Base-by-base conservation (phyloP, 2,113 vertebrate genomes). In the Taxidea taxus region DNA sequence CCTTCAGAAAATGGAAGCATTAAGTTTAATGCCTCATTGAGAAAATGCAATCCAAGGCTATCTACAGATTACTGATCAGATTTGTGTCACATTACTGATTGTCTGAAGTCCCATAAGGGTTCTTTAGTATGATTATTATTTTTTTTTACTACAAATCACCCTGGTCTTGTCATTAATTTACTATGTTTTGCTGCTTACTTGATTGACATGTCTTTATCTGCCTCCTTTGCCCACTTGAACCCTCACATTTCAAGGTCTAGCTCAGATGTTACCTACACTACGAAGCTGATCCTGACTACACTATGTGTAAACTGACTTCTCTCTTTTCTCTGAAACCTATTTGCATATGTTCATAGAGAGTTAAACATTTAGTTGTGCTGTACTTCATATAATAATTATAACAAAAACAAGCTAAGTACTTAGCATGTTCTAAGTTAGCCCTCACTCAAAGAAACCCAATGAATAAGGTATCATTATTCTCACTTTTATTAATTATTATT, bases 1-100 rank as follows among this genome's bases (percentile, higher is more conserved):
- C 88, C 83, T 97, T 95, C 60, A 90, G 70, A 97, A 98, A 94
- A 47, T 72, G 93, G 37, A 96, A 96, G 51, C 90, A 93, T 93
- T 51, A 95, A 84, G 42, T 85, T 88, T 64, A 68, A 75, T 87
- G 51, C 39, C 64, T 87, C 84, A 51, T 54, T 94, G 51, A 82
- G 60, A 94, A 96, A 95, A 97, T 62, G 47, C 92, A 97, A 92
- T 42, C 20, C 27, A 81, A 96, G 94, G 20, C 27, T 91, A 86
- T 88, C 54, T 47, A 96, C 47, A 89, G 68, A 91, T 93, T 85
- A 70, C 86, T 89, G 56, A 97, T 92, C 18, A 87, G 88, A 97
- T 96, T 97, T 88, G 56, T 93, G 90, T 56, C 39, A 95, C n/a
- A 90, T 34, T 75, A 95, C 90, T 95, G 92, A 97, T 95, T 93